These are phyloP conservation scores for Ecliptopera silaceata DNA, from an alignment of 2,888 invertebrate genomes.

Conservation along the genomic window DNA sequence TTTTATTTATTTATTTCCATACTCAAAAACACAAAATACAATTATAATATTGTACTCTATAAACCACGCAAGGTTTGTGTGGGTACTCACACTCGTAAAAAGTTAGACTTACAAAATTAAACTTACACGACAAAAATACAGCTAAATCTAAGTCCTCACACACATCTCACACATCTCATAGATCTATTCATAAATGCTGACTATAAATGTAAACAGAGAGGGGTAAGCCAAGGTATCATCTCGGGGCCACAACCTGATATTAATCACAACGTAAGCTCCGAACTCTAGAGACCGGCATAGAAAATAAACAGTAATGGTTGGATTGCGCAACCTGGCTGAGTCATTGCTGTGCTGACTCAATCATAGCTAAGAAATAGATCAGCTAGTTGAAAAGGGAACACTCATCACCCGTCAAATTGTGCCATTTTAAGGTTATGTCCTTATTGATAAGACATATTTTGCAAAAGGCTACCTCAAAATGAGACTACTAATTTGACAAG, in stretches of 20 bases:
- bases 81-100: too few relatives aligned
- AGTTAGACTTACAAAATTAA: too few relatives aligned
- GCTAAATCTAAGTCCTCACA: too few relatives aligned
- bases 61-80: too few relatives aligned
- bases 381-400: slow-evolving; percentile 8
- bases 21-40: too few relatives aligned
- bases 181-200: background rate
- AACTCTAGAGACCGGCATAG: slow-evolving; percentile 55
- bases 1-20: too few relatives aligned
- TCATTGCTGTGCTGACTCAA: slow-evolving; percentile 46
- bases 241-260: slow-evolving; percentile 54
- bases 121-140: too few relatives aligned
- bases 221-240: slow-evolving; percentile 52
- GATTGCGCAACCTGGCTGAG: slow-evolving; percentile 65
- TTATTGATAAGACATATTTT: too few relatives aligned
- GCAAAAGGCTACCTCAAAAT: too few relatives aligned
- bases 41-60: too few relatives aligned
- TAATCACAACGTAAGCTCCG: slow-evolving; percentile 65
- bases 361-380: slow-evolving; percentile 21
- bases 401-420: background rate
- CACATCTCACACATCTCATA: background rate
- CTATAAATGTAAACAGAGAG: slow-evolving; percentile 51
- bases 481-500: too few relatives aligned
- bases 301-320: slow-evolving; percentile 56
- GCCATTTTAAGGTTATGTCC: too few relatives aligned